Conservation (phyloP, 2,888 invertebrate genomes). For the Xylota sylvarum region DNA sequence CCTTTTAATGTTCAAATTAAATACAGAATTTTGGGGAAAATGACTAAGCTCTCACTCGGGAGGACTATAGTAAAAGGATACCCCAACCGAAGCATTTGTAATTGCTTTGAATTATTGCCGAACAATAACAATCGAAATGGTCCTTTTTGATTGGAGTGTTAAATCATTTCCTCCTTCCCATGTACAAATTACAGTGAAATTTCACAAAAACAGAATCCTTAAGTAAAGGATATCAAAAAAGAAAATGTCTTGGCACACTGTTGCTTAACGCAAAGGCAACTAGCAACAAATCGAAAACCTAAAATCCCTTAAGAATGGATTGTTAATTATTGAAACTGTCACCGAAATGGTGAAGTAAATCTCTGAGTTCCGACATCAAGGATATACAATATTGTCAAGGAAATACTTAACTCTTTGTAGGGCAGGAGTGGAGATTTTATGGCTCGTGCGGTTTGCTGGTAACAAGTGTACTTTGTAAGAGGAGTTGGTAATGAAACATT, state of each 20-base stretch:
- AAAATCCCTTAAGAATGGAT: conserved; percentile 8
- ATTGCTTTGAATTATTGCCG: conserved; percentile 8
- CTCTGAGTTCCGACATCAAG: not conserved
- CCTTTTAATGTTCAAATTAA: conserved; percentile 6
- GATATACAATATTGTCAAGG: not conserved
- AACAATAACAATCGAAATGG: not conserved
- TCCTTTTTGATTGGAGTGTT: conserved; percentile 16
- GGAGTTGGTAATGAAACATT: too few relatives aligned
- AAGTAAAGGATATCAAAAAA: not conserved
- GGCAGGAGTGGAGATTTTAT: too few relatives aligned
- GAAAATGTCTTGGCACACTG: not conserved
- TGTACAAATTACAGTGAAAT: not conserved
- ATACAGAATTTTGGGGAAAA: not conserved
- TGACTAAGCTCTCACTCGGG: conserved; percentile 1
- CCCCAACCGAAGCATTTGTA: not conserved
- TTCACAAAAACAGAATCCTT: not conserved
- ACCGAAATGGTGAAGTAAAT: conserved; percentile 1
- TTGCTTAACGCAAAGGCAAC: not conserved
- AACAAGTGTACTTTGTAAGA: too few relatives aligned
- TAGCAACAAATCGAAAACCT: not conserved
- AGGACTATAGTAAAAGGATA: not conserved
- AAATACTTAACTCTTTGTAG: too few relatives aligned
- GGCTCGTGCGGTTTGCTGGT: too few relatives aligned
- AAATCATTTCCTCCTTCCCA: not conserved
- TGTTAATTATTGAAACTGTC: conserved; percentile 9